phyloP scores from a whole-genome alignment of 1,140 invertebrate species.

The Hylyphantes graminicola region DNA sequence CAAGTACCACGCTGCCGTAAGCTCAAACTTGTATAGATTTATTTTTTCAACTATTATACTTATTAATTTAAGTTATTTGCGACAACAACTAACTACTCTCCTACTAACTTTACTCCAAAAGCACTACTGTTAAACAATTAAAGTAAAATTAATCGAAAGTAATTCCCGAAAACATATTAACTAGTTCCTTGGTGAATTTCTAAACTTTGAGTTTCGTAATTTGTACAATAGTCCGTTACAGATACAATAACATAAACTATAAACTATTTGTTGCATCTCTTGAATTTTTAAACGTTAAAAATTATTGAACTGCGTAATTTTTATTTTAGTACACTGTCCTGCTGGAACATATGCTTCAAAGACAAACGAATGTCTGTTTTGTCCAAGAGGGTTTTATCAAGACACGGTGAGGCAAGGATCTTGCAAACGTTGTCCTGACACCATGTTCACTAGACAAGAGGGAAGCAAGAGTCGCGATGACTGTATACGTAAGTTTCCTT shows the following conservation, averaged over 20 bases:
- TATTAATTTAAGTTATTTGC: neutral
- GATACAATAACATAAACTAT: too few relatives aligned
- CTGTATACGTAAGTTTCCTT: slow-evolving; percentile 67
- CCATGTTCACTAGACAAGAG: slow-evolving; percentile 91
- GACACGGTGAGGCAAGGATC: slow-evolving; percentile 87
- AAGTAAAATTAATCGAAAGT: too few relatives aligned
- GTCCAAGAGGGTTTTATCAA: slow-evolving; percentile 91
- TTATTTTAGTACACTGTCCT: slow-evolving; percentile 87
- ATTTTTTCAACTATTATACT: neutral
- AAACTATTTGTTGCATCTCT: too few relatives aligned
- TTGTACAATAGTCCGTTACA: too few relatives aligned
- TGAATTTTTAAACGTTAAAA: neutral
- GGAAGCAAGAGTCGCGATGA: slow-evolving; percentile 72
- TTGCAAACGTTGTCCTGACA: slow-evolving; percentile 88
- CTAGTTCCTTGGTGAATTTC: too few relatives aligned
- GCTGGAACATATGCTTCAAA: slow-evolving; percentile 92
- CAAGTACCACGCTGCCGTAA: slow-evolving; percentile 88
- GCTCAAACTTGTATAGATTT: slow-evolving; percentile 66
- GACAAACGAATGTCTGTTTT: slow-evolving; percentile 87
- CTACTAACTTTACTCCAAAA: neutral
- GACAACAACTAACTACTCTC: neutral
- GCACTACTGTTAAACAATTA: neutral
- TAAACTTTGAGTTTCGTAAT: too few relatives aligned
- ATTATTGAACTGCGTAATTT: neutral
- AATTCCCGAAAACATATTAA: too few relatives aligned